A percentile compares a stretch with the other conserved stretches of the same genome.
Conservation (phyloP, 1,140 invertebrate species). For the Lineus longissimus region DNA sequence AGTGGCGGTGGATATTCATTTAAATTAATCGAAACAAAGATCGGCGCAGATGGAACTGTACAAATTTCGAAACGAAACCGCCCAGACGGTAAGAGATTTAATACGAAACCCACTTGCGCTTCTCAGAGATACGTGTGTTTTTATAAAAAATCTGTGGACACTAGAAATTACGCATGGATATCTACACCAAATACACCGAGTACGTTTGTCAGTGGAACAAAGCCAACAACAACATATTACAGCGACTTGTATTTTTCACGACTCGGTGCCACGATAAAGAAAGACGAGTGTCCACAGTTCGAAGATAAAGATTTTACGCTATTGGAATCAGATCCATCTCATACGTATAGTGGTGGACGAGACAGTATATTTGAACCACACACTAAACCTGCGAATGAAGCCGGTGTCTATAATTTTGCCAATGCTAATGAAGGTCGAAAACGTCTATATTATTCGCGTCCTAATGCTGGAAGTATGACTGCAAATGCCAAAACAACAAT, state of each 20-base stretch:
- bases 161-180: neutral
- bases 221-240: neutral
- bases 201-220: neutral
- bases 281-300: conserved; percentile 5
- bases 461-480: neutral
- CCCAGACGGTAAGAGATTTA: neutral
- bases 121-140: neutral
- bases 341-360: neutral
- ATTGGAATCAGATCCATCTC: neutral
- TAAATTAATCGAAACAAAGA: neutral
- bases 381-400: neutral
- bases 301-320: conserved; percentile 6
- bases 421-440: conserved; percentile 4
- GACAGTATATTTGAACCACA: neutral
- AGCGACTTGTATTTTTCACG: neutral
- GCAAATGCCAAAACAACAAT: conserved; percentile 3
- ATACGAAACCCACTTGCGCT: neutral
- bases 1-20: conserved; percentile 4
- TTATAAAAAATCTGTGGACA: neutral
- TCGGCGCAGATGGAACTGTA: neutral
- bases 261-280: neutral
- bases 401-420: too few species aligned
- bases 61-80: neutral
- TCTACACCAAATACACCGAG: neutral
- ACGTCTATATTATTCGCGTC: neutral